A percentile compares a stretch with the other conserved stretches of the same genome.
Conservation (phyloP, 2,113 vertebrate genomes). For the Polypterus bichir region DNA sequence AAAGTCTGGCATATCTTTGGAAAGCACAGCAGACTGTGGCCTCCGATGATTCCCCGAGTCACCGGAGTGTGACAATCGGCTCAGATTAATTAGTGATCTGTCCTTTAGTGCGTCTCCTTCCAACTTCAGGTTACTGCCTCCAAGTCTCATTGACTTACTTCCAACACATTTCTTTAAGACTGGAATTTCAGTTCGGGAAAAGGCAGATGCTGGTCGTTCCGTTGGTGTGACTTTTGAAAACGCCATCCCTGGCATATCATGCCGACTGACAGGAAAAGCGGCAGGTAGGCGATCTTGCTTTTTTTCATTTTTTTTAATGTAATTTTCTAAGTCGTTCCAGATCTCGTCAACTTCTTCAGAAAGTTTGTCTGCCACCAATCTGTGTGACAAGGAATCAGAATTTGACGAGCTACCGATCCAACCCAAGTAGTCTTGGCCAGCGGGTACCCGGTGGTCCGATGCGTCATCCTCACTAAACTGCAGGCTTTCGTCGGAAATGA, state of each 20-base stretch:
- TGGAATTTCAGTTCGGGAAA: constrained; percentile 54
- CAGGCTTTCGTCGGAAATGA: constrained; percentile 74
- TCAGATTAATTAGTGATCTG: constrained; percentile 46
- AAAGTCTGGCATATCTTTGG: constrained; percentile 32
- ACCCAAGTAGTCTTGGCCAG: constrained; percentile 49
- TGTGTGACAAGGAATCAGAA: constrained; percentile 46
- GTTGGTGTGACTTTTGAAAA: constrained; percentile 28
- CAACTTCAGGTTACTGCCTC: constrained; percentile 52
- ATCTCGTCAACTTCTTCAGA: constrained; percentile 88
- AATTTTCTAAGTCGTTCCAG: constrained; percentile 95
- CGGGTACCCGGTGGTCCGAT: constrained; percentile 34
- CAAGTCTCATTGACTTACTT: constrained; percentile 55
- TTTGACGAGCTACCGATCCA: constrained; percentile 49
- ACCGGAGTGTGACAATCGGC: constrained; percentile 55
- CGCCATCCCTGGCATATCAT: constrained; percentile 40
- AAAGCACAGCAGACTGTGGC: constrained; percentile 49
- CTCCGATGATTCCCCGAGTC: constrained; percentile 55
- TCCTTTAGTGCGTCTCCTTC: constrained; percentile 43
- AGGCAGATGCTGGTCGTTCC: constrained; percentile 35
- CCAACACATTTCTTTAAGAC: constrained; percentile 49
- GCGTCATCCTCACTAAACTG: constrained; percentile 61
- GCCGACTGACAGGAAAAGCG: constrained; percentile 76
- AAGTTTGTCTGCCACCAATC: constrained; percentile 62
- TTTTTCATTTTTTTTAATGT: constrained; percentile 91
- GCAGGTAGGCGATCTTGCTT: constrained; percentile 77